Evolutionary conservation across 2,797 vertebrate species (phyloP).

Genomic region (Hoplostethus mediterraneus): DNA sequence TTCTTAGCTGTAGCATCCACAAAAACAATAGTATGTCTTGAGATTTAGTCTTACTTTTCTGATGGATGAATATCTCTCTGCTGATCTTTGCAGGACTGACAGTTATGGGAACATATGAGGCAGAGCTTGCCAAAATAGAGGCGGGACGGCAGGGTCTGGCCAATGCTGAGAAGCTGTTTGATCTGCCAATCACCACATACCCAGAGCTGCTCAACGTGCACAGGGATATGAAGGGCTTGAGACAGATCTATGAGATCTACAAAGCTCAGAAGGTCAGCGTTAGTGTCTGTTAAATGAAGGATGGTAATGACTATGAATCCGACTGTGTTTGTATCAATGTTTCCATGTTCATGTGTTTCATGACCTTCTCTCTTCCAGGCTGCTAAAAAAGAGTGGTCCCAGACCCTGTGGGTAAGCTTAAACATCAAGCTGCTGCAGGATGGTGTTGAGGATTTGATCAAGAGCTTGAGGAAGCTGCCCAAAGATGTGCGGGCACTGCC

Average conservation of each 20-base stretch:
- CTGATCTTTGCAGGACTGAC: conserved; percentile 82
- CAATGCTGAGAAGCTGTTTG: conserved; percentile 92
- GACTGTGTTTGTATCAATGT: background rate
- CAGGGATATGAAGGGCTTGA: conserved; percentile 89
- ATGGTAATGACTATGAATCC: no score
- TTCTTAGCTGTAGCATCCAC: background rate
- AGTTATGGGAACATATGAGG: conserved; percentile 86
- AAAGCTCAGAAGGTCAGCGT: conserved; percentile 85
- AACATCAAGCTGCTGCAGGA: conserved; percentile 92
- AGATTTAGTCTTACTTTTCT: background rate
- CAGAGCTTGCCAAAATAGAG: conserved; percentile 86
- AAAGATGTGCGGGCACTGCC: conserved; percentile 86
- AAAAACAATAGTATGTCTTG: background rate
- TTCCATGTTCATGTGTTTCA: background rate
- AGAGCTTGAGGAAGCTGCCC: conserved; percentile 86
- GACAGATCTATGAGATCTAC: conserved; percentile 90
- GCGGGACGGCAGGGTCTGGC: conserved; percentile 83
- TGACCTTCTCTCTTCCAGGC: conserved; percentile 74
- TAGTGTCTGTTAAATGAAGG: background rate
- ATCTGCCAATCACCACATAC: conserved; percentile 87
- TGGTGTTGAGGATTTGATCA: conserved; percentile 90
- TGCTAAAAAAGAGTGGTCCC: conserved; percentile 93
- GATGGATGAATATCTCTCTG: background rate
- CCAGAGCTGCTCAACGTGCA: conserved; percentile 88
- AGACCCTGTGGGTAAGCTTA: conserved; percentile 94